Evolutionary conservation across 2,888 invertebrate genomes (phyloP), one percentile per base, ranked within the genome.

Genomic region (Tiliacea citrago): DNA sequence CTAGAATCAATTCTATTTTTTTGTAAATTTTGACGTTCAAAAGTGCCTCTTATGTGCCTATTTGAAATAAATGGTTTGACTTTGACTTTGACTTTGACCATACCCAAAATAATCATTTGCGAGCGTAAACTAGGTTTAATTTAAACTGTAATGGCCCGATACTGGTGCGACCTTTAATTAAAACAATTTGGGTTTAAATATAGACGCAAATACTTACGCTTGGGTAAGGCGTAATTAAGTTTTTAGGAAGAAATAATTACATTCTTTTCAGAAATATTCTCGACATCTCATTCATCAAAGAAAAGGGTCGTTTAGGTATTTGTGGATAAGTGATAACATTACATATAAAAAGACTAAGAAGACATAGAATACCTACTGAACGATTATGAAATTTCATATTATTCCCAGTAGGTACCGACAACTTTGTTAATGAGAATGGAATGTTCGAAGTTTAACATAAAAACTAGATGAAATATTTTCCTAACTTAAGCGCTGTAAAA

Each of bases 61-160:
- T n/a, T n/a, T n/a, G n/a, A n/a, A n/a, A n/a, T n/a, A n/a, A n/a
- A n/a, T n/a, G n/a, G n/a, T n/a, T n/a, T n/a, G n/a, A n/a, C n/a
- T n/a, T n/a, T n/a, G n/a, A n/a, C n/a, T n/a, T n/a, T n/a, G n/a
- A n/a, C n/a, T n/a, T n/a, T n/a, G n/a, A n/a, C n/a, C n/a, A 7
- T 35, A 9, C 57, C 13, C 18, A 71, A 65, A 57, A 51, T 57
- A 60, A 75, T 39, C 57, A 57, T n/a, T 49, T 65, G 49, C 13
- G 42, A 69, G 39, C 9, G 16, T 60, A 45, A 83, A 84, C 68
- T 72, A 76, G 29, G 68, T 84, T 76, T 68, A 70, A 84, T 84
- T 84, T 65, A 55, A 84, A 58, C 35, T 47, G 62, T 57, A 70
- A 81, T 55, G 49, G 49, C 21, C 42, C 49, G 6, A 81, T 81